A percentile compares a stretch with the other conserved stretches of the same genome.
Conservation (phyloP, 2,113 vertebrate genomes). For the Boulengeromyrus knoepffleri region DNA sequence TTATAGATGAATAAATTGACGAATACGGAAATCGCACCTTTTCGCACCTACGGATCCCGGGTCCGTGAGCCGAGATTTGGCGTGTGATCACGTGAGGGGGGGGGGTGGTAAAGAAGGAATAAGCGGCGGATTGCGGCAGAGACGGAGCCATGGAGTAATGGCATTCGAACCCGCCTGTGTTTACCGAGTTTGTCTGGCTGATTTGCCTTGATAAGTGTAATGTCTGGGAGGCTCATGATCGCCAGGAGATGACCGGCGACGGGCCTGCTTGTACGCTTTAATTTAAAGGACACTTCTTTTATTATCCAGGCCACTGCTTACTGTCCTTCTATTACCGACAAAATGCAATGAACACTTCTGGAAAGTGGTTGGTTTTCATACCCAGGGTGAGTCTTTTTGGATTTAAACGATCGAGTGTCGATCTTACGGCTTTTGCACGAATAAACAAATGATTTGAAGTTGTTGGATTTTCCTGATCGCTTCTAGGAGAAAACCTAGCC, state of each 20-base stretch:
- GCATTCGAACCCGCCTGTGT: neutral
- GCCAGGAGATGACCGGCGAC: neutral
- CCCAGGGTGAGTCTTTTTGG: neutral
- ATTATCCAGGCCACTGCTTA: neutral
- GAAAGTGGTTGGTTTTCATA: neutral
- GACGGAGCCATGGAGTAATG: neutral
- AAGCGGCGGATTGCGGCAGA: neutral
- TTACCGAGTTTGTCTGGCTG: neutral
- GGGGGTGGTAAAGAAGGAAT: neutral
- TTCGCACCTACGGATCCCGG: neutral
- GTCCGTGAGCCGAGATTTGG: neutral
- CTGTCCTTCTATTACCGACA: neutral
- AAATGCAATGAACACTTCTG: neutral
- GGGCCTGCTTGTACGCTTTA: neutral
- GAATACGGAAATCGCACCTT: neutral
- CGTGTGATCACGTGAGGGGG: neutral
- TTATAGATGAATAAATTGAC: neutral
- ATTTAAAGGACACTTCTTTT: neutral
- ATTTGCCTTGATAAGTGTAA: neutral
- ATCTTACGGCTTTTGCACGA: neutral
- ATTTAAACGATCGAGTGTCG: neutral
- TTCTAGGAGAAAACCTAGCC: neutral
- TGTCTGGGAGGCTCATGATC: neutral
- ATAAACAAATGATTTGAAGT: neutral
- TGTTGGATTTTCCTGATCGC: neutral